Evolutionary conservation across 1,140 invertebrate species (phyloP).

Genomic region (Drosophila malerkotliana): DNA sequence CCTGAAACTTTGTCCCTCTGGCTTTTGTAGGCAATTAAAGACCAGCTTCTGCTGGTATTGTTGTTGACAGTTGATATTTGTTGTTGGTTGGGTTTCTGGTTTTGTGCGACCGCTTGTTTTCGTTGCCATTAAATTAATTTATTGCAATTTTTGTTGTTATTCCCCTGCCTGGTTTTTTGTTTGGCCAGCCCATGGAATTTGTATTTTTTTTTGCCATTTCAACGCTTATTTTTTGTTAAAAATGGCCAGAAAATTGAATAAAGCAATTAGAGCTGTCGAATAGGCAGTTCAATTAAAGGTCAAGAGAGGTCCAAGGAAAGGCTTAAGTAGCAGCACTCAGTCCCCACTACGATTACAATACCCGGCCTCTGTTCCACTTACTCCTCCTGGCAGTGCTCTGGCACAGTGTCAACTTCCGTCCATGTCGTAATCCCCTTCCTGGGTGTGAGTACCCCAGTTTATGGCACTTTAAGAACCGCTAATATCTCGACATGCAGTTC

Average conservation of each 20-base stretch:
- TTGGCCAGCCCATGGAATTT: conserved; percentile 33
- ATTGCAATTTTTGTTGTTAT: conserved; percentile 42
- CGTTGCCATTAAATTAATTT: conserved; percentile 63
- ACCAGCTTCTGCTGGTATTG: conserved; percentile 26
- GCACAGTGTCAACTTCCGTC: conserved; percentile 50
- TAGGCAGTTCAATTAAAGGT: neutral
- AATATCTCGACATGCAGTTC: conserved; percentile 50
- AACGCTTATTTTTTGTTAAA: conserved; percentile 13
- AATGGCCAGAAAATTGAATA: conserved; percentile 35
- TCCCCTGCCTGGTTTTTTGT: conserved; percentile 15
- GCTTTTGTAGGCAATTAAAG: conserved; percentile 53
- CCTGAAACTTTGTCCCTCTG: conserved; percentile 23
- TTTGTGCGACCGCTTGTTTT: conserved; percentile 23
- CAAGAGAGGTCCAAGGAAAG: neutral
- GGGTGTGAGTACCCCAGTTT: conserved; percentile 14
- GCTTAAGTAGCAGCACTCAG: neutral
- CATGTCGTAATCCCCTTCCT: conserved; percentile 9
- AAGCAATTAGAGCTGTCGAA: conserved; percentile 12
- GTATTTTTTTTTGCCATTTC: neutral
- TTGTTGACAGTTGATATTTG: conserved; percentile 23
- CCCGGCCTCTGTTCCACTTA: conserved; percentile 25
- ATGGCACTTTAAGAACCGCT: conserved; percentile 48
- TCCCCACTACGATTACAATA: conserved; percentile 16
- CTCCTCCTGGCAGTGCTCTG: neutral
- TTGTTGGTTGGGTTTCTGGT: conserved; percentile 4